Evolutionary conservation across 2,797 vertebrate species (phyloP), one percentile per base, ranked within the genome.

Genomic region (Pempheris klunzingeri): DNA sequence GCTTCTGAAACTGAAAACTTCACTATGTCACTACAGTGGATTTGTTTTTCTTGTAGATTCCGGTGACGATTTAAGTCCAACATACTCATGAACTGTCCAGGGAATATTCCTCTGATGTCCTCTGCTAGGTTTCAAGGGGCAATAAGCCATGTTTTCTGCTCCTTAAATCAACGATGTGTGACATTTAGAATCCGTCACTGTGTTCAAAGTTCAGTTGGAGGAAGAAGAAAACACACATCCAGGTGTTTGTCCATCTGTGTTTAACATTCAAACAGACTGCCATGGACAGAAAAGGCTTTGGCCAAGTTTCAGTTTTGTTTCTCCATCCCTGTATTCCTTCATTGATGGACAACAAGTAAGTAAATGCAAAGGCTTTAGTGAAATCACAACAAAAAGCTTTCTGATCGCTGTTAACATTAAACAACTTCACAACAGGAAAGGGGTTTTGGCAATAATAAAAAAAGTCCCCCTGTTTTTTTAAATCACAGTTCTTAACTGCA

Each of bases 321-420:
- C 18, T 64, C 20, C 0, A 11, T 63, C 65, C 13, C 28, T 53
- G 52, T 39, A 24, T 12, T 82, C 52, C 70, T 78, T 78, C 34
- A 24, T 13, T 4, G 71, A 60, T 24, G 8, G 53, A 88, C 72
- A 58, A 54, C 58, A 81, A 54, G 2, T 77, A 44, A 74, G 68
- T 57, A 76, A 76, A 71, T 85, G 71, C 70, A 76, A 89, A 90
- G 87, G 83, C 90, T 84, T 88, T 15, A 80, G 84, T 89, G 87
- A 89, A 84, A 82, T 84, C 73, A 87, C 71, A 20, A 81, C 74
- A 77, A 72, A 82, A 67, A 78, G 47, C 66, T 50, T 63, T 74
- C 57, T 10, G 32, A 78, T 82, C 55, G 17, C 84, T 66, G 72
- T 76, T 4, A 80, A 87, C 82, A 69, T 74, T 60, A 73, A 80